Evolutionary conservation across 2,797 vertebrate genomes (phyloP), one percentile per base, ranked within the genome.

Genomic region (Scolopax rusticola): DNA sequence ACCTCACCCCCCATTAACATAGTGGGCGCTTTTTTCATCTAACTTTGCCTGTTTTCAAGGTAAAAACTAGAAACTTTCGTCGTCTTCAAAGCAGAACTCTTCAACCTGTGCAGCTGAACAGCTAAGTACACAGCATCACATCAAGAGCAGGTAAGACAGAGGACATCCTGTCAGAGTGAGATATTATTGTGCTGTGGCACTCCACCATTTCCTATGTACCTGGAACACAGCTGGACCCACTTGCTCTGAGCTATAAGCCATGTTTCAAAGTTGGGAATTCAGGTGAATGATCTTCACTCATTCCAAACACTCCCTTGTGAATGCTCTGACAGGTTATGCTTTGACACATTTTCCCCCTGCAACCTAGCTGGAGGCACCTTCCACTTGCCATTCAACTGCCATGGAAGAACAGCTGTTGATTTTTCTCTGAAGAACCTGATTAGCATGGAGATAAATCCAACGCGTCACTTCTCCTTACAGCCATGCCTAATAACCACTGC

Each of bases 381-480:
- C 93, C 92, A 77, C 92, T 96, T 94, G 96, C 95, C 97, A 97
- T 97, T 97, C 95, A 95, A 93, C 93, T 95, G 93, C 94, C 96
- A 96, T 24, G 81, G 94, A 94, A 83, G 93, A 97, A 90, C 96
- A 97, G 95, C 97, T 96, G 94, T 95, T 96, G 95, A 78, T 97
- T 95, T 97, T 94, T 85, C 97, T 97, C 93, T 97, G 96, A 96
- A 96, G 96, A 97, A 97, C 95, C 95, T 84, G 96, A 97, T 96
- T 95, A 95, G 94, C 96, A 94, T 96, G 94, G 96, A 96, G 96
- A 97, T 95, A 95, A 97, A 97, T 94, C 95, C 82, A 95, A 87
- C 0, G 1, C 75, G 73, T 94, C 96, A 90, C 94, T 85, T 95
- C 93, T 96, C 82, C 95, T 97, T 80, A 90, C 78, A 94, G 90